Evolutionary conservation across 2,797 vertebrate genomes (phyloP).

Genomic region (Ctenochaetus hawaiiensis): DNA sequence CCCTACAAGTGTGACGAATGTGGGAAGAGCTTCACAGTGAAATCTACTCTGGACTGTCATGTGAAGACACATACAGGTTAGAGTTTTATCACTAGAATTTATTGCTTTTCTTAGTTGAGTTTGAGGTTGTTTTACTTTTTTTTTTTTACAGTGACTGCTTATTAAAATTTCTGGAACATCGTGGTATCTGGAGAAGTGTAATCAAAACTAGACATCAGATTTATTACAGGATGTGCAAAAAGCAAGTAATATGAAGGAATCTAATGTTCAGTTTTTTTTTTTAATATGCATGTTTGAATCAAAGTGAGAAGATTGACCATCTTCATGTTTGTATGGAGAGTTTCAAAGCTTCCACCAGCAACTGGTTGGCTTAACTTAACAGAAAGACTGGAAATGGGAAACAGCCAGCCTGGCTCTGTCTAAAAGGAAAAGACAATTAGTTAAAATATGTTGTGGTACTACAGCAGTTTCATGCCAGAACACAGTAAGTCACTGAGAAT

Average conservation of each 20-base stretch:
- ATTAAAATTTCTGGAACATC: not conserved
- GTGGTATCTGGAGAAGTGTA: not conserved
- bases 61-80: conserved; percentile 97
- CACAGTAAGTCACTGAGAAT: too few species aligned
- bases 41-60: conserved; percentile 97
- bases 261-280: not conserved
- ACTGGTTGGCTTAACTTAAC: not conserved
- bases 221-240: not conserved
- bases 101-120: not conserved
- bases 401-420: not conserved
- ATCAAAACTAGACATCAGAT: not conserved
- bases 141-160: not conserved
- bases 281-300: too few species aligned
- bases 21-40: conserved; percentile 98
- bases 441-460: too few species aligned
- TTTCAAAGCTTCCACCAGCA: too few species aligned
- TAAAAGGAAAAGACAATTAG: too few species aligned
- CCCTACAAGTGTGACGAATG: conserved; percentile 97
- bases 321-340: too few species aligned
- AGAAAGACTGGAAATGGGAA: not conserved
- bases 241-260: not conserved
- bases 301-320: too few species aligned
- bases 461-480: too few species aligned
- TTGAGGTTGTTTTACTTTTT: not conserved
- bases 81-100: conserved; percentile 31